These are phyloP conservation scores for Drosophila kikkawai DNA, from an alignment of 1,140 invertebrate species.

Conservation along the genomic window DNA sequence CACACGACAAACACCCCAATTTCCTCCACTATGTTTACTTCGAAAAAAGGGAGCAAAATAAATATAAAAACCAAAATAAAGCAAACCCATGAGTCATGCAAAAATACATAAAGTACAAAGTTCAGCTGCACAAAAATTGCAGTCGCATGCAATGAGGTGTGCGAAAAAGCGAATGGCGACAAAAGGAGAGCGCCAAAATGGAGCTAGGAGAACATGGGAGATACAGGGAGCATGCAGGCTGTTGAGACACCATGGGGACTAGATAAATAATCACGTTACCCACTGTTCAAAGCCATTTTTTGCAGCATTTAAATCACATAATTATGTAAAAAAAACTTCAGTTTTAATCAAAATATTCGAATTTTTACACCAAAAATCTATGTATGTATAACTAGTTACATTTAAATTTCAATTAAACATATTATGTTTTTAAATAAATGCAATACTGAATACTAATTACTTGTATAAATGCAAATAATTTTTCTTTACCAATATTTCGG, in stretches of 20 bases:
- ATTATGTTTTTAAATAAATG: too few species aligned
- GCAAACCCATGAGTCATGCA: conserved; percentile 58
- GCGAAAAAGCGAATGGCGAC: conserved; percentile 35
- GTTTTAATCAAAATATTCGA: too few species aligned
- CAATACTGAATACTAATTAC: not conserved
- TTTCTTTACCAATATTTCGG: not conserved
- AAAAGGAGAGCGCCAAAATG: conserved; percentile 67
- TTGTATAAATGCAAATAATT: not conserved
- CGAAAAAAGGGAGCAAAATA: conserved; percentile 1
- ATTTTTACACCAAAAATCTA: too few species aligned
- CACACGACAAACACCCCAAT: not conserved
- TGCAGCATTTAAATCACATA: too few species aligned
- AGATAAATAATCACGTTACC: not conserved
- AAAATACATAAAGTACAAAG: conserved; percentile 55
- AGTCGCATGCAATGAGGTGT: conserved; percentile 43
- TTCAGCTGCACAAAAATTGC: conserved; percentile 55
- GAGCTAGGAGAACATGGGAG: conserved; percentile 37
- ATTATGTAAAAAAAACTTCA: not conserved
- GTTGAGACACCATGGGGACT: not conserved
- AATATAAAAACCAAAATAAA: conserved; percentile 20
- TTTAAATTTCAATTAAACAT: too few species aligned
- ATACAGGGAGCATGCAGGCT: conserved; percentile 9
- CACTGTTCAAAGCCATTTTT: not conserved
- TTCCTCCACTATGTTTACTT: not conserved
- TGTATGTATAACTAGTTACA: too few species aligned